Evolutionary conservation across 2,113 vertebrate species (phyloP), one percentile per base, ranked within the genome.

Genomic region (Stegostoma tigrinum): DNA sequence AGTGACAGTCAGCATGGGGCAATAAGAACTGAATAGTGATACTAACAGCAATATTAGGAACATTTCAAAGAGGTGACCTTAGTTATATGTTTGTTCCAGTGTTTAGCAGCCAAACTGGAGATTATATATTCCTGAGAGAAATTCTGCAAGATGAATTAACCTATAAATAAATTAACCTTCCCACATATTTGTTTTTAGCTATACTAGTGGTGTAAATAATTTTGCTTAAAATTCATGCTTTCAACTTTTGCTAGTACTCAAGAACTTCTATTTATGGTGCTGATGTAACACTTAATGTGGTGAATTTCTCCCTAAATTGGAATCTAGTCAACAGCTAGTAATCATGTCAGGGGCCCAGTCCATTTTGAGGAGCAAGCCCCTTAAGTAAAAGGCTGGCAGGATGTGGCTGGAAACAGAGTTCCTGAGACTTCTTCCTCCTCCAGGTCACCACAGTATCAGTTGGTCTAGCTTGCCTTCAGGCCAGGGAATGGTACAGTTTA

Each of bases 31-130:
- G 86, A 34, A 64, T 17, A 93, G 5, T 93, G 1, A 93, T 38
- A 64, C 34, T 38, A 19, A 34, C 19, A 38, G 7, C 89, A 38
- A 61, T 66, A 66, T 67, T 66, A 67, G 89, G 89, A 93, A 93
- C 61, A 93, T 93, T 23, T 93, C 61, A 93, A 67, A 61, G n/a
- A 7, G 89, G 23, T 93, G n/a, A 93, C 89, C 89, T 93, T 93
- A 38, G 61, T 17, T 93, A 93, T 93, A 66, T 93, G 12, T 91
- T 61, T 91, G 55, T 30, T 64, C 87, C 14, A 64, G 64, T 91
- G 55, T 64, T 61, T 61, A 91, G n/a, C 87, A 91, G 87, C 87
- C 64, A 91, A 91, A 91, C 87, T 64, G 15, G 64, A 61, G 55
- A 52, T 61, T 91, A n/a, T 91, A 21, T 30, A 30, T 4, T 64